phyloP scores from a whole-genome alignment of 2,888 invertebrate species.

The Drosophila picticornis region DNA sequence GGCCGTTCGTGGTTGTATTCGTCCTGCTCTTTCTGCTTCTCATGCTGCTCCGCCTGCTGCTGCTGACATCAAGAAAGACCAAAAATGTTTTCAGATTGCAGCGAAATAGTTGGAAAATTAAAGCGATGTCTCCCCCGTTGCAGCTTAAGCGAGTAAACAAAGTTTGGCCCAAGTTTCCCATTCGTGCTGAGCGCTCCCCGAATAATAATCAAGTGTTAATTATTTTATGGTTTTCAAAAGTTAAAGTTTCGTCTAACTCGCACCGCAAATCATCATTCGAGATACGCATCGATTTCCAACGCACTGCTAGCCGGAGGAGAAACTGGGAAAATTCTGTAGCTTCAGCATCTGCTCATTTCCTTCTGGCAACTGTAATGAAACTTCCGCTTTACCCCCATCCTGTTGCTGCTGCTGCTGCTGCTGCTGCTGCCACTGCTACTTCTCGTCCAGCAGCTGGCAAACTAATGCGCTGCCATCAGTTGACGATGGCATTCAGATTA shows the following conservation, averaged over 20 bases:
- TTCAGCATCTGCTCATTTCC: conserved; percentile 61
- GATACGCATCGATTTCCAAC: conserved; percentile 79
- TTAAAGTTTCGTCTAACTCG: conserved; percentile 66
- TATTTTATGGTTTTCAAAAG: conserved; percentile 85
- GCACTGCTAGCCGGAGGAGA: conserved; percentile 21
- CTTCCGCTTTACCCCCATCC: conserved; percentile 64
- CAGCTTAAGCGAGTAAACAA: conserved; percentile 50
- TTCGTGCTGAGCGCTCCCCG: conserved; percentile 76
- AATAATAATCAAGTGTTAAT: conserved; percentile 85
- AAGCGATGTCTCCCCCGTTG: conserved; percentile 70
- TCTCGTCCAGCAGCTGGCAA: conserved; percentile 67
- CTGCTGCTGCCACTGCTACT: neutral
- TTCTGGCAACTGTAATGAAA: conserved; percentile 81
- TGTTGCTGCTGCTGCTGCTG: neutral
- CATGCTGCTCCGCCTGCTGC: conserved; percentile 27
- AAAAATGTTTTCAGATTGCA: conserved; percentile 73
- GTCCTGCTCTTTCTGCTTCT: conserved; percentile 5
- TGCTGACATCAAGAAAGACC: conserved; percentile 41
- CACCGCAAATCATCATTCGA: conserved; percentile 78
- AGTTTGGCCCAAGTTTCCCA: conserved; percentile 48
- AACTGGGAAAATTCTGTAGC: conserved; percentile 21
- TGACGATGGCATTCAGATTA: conserved; percentile 85
- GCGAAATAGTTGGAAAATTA: conserved; percentile 70
- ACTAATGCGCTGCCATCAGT: conserved; percentile 85
- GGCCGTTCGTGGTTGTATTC: conserved; percentile 16